phyloP scores from a whole-genome alignment of 1,140 invertebrate species.

The Paramacrobiotus metropolitanus region DNA sequence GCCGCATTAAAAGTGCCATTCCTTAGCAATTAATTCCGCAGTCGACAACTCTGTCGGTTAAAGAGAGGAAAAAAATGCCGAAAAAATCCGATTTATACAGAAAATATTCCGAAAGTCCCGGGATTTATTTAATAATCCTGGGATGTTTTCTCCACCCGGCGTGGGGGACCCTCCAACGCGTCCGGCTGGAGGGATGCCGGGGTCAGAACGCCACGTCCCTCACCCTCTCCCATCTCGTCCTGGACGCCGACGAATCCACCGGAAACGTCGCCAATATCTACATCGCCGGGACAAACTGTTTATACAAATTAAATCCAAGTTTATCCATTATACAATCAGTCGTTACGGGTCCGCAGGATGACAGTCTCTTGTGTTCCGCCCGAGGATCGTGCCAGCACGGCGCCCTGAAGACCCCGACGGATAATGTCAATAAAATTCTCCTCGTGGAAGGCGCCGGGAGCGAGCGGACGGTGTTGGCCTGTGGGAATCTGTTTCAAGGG shows the following conservation, averaged over 20 bases:
- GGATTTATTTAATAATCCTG: no score
- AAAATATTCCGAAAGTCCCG: no score
- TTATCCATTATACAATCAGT: conserved; percentile 22
- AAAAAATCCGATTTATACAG: no score
- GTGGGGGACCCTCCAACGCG: no score
- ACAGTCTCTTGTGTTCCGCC: conserved; percentile 10
- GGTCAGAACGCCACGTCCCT: no score
- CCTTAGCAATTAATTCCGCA: no score
- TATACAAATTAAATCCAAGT: conserved; percentile 50
- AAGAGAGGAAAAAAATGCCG: no score
- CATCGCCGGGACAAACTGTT: conserved; percentile 54
- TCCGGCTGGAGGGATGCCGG: no score
- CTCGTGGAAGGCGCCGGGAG: conserved; percentile 59
- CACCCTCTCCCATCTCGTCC: conserved; percentile 36
- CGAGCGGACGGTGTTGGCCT: conserved; percentile 53
- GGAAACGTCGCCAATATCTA: no score
- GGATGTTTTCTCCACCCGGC: no score
- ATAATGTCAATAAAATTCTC: conserved; percentile 76
- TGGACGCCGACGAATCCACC: conserved; percentile 33
- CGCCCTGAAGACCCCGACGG: conserved; percentile 37
- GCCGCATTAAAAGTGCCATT: no score
- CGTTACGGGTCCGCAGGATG: conserved; percentile 17
- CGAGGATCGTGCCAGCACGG: conserved; percentile 18
- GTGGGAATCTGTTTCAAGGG: conserved; percentile 55
- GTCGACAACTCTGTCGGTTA: no score